Evolutionary conservation across 2,888 invertebrate species (phyloP).

Genomic region (Pristionchus fissidentatus): DNA sequence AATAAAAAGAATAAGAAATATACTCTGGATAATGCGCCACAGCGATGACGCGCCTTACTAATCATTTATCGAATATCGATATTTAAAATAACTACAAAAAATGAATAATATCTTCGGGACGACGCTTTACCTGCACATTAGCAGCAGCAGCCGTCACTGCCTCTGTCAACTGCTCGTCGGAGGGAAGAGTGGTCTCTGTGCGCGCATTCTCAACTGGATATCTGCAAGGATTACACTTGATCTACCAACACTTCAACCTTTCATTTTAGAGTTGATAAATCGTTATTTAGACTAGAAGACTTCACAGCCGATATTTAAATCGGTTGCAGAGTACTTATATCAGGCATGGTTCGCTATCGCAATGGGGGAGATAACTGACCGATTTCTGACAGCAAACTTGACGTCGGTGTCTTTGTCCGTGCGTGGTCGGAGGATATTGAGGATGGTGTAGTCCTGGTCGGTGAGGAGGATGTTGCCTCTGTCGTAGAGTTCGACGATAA

Average conservation of each 20-base stretch:
- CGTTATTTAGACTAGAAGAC: not conserved
- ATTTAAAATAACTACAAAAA: not conserved
- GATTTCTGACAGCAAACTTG: constrained; percentile 92
- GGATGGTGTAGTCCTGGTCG: constrained; percentile 89
- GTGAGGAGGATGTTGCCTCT: constrained; percentile 91
- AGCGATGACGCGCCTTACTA: too few species aligned
- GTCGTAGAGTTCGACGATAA: constrained; percentile 95
- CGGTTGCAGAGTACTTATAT: too few species aligned
- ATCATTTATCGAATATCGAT: too few species aligned
- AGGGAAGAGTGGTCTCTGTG: constrained; percentile 74
- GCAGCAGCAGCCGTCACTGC: constrained; percentile 56
- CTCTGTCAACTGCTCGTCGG: constrained; percentile 54
- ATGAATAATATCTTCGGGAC: too few species aligned
- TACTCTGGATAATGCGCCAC: too few species aligned
- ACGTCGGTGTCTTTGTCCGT: constrained; percentile 86
- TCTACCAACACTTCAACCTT: not conserved
- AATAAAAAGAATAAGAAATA: not conserved
- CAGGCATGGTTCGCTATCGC: too few species aligned
- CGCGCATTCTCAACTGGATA: constrained; percentile 85
- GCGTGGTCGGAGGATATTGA: constrained; percentile 78
- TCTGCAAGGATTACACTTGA: constrained; percentile 48
- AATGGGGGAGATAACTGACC: too few species aligned
- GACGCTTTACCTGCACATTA: too few species aligned
- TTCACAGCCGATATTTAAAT: not conserved
- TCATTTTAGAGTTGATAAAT: not conserved